Base-by-base conservation (phyloP, 2,888 invertebrate species). In the Conops quadrifasciatus region DNA sequence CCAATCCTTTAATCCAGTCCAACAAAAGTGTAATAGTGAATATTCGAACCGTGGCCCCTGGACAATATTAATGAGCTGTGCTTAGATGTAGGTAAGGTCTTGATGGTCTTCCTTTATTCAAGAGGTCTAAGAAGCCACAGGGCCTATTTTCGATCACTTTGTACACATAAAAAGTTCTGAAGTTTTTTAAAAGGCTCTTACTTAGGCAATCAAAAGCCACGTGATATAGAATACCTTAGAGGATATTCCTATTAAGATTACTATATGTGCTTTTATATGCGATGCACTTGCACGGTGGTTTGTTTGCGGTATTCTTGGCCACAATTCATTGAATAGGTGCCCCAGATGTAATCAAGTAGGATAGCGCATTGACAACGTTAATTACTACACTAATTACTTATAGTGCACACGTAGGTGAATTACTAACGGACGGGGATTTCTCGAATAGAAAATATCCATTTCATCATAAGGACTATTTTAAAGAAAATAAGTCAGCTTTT, bases 81-180 rank as follows among this genome's bases (percentile, higher is more conserved):
- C 15, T 56, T 67, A 16, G 70, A 72, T 45, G 60, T 70, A 5
- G 64, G 67, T 59, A 63, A n/a, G n/a, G n/a, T n/a, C n/a, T 70
- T 30, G 72, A 73, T 63, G 71, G 72, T n/a, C 70, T 67, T 36
- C 71, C 68, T 19, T 60, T 70, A 47, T 72, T 36, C 60, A 67
- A 65, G 47, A 69, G 71, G 53, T 68, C 67, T 2, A 26, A 43
- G 2, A 71, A 16, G 7, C 53, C 9, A 19, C 64, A 26, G 71
- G 70, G 71, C 67, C 67, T 62, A 73, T 71, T 47, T 30, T 73
- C n/a, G 71, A 58, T 51, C 30, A 51, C 1, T 60, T 62, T 65
- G 47, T 62, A 21, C 36, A 64, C 45, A 16, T 30, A 30, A 16
- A n/a, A 2, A 58, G 60, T 45, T 56, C 62, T 53, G 28, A 56